Evolutionary conservation across 1,140 invertebrate species (phyloP), one percentile per base, ranked within the genome.

Genomic region (Lamellibrachia luymesi): DNA sequence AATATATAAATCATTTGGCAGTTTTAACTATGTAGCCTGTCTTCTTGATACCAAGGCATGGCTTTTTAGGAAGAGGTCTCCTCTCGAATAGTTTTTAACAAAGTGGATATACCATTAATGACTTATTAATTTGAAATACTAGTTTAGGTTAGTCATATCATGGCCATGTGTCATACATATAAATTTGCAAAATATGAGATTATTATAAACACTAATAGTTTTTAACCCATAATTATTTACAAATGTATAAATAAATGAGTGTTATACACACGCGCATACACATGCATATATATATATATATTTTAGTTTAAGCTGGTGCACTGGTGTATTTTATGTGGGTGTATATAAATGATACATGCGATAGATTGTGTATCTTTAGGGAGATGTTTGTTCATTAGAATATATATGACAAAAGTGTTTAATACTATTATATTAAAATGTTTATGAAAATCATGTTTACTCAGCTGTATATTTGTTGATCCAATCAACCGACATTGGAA

Each of bases 391-490:
- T 80, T 17, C 64, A 80, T 17, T 2, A 80, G 64, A 80, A 80
- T 80, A 22, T 17, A 17, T 80, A 80, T 80, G 64, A 80, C 25
- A 80, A 6, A 80, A 10, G 64, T 80, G 6, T 80, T 80, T 80
- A 80, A 80, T 80, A 80, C 64, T 80, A 80, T 80, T 80, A 80
- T 80, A 80, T 80, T 80, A 80, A 80, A 80, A 80, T 80, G 64
- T 80, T 80, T 22, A 80, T 80, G 64, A 22, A 80, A 17, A 80
- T 80, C 64, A 22, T 80, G 64, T 80, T 22, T 80, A 22, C 64
- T 17, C 64, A 80, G 64, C 4, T 10, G 5, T 80, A 80, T 22
- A 80, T 80, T 80, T 80, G 13, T 80, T 80, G 64, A 80, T 80
- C 7, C 5, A 80, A 80, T 17, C 64, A 80, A 22, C 4, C 17